phyloP scores from a whole-genome alignment of 2,888 invertebrate genomes.

The Steinernema scapterisci region DNA sequence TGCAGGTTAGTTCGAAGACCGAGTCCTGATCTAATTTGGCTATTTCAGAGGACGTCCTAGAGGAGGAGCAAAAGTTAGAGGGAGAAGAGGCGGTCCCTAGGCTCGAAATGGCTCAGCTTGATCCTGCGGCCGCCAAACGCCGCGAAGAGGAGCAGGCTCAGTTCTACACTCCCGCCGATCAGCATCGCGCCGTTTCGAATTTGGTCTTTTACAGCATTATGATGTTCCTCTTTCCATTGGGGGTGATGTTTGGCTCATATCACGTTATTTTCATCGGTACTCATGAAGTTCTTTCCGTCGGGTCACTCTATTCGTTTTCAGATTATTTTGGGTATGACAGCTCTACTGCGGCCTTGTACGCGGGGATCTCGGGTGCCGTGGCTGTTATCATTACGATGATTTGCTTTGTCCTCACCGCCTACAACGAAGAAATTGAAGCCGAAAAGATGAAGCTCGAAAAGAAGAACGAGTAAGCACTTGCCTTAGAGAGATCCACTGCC shows the following conservation, averaged over 20 bases:
- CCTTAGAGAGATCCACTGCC: background rate
- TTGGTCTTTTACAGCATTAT: constrained; percentile 55
- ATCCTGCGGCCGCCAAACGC: constrained; percentile 6
- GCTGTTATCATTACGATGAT: constrained; percentile 53
- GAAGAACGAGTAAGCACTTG: background rate
- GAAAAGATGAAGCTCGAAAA: constrained; percentile 38
- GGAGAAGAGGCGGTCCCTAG: background rate
- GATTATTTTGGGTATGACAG: constrained; percentile 53
- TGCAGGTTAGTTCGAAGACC: background rate
- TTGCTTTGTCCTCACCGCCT: constrained; percentile 56
- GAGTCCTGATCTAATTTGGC: background rate
- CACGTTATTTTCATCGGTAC: constrained; percentile 58
- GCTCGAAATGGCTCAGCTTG: background rate
- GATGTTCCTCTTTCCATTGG: constrained; percentile 58
- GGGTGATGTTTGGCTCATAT: constrained; percentile 56
- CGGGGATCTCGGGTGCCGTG: constrained; percentile 51
- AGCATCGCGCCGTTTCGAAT: constrained; percentile 31
- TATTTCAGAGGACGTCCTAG: background rate
- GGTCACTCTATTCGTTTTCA: background rate
- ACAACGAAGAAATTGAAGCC: constrained; percentile 54
- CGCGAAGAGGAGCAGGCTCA: constrained; percentile 4
- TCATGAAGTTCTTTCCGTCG: constrained; percentile 1
- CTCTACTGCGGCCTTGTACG: constrained; percentile 55
- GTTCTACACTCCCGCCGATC: constrained; percentile 1
- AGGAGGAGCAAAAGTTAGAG: background rate